Evolutionary conservation across 2,113 vertebrate species (phyloP).

Genomic region (Onychostruthus taczanowskii): DNA sequence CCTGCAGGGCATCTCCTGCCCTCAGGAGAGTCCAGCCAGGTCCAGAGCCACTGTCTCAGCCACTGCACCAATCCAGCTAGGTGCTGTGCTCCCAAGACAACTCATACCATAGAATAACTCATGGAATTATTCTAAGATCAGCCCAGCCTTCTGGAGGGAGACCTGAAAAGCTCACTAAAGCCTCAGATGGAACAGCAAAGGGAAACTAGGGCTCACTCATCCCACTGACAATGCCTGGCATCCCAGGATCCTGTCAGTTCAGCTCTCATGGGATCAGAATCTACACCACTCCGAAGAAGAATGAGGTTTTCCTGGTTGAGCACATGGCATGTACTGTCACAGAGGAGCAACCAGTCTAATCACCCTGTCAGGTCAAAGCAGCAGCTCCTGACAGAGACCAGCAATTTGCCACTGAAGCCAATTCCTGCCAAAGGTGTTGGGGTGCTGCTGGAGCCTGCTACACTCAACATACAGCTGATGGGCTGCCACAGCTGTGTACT

Average conservation of each 20-base stretch:
- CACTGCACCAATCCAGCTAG: not conserved
- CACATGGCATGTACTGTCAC: not conserved
- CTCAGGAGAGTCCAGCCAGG: not conserved
- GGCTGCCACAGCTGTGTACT: not conserved
- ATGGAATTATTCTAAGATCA: not conserved
- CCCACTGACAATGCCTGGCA: not conserved
- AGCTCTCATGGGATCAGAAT: not conserved
- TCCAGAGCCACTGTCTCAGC: not conserved
- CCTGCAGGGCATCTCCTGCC: not conserved
- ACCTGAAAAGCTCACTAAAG: not conserved
- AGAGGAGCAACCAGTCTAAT: not conserved
- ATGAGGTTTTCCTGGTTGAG: not conserved
- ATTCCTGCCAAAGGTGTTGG: not conserved
- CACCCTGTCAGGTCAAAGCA: not conserved
- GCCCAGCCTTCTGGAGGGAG: not conserved
- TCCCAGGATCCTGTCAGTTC: not conserved
- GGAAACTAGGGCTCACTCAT: not conserved
- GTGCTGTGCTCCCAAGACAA: not conserved
- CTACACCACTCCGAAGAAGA: not conserved
- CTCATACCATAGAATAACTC: too few species aligned
- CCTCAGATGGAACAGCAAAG: not conserved
- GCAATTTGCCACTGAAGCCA: constrained; percentile 1
- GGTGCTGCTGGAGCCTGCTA: not conserved
- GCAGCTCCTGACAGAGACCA: not conserved
- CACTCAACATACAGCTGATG: not conserved